Base-by-base conservation (phyloP, 2,888 invertebrate genomes). In the Zele albiditarsus region DNA sequence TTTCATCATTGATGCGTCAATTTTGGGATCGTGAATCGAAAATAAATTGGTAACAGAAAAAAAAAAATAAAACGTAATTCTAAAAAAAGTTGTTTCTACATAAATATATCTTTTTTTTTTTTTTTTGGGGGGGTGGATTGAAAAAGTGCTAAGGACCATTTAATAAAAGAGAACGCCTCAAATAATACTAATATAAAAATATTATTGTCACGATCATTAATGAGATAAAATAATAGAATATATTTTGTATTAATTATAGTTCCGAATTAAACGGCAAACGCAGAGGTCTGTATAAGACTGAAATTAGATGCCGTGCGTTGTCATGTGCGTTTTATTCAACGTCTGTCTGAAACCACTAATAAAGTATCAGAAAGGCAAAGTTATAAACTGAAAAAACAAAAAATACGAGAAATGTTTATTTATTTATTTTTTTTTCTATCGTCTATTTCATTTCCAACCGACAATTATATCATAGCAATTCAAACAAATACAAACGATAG, bases 221-320 rank as follows among this genome's bases (percentile, higher is more conserved):
- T 81, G 79, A 83, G 74, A 81, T 81, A 81, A 84, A 84, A 81
- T 83, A 79, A 84, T 84, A 82, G 81, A 82, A 80, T 86, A 84
- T 87, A 85, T 87, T 87, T 87, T 87, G 84, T 87, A 87, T 86
- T 85, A 85, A 78, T 85, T 79, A 79, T 82, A 83, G 84, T 80
- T 78, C 80, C 80, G 83, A 83, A 83, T 79, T 81, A 81, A 81
- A 82, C 80, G 81, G 81, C 80, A 80, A 82, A 82, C 79, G 80
- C 82, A 80, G 80, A 79, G 82, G 81, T 82, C 79, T 79, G 73
- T 76, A 76, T 72, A 77, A 78, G 79, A 80, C 77, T 81, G 81
- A 82, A 78, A 77, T 73, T 79, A 78, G 72, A 75, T 77, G 75
- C 72, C 73, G 78, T 78, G 73, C 74, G 69, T 78, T 67, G 70